Base-by-base conservation (phyloP, 2,797 vertebrate genomes). In the Gymnodraco acuticeps region DNA sequence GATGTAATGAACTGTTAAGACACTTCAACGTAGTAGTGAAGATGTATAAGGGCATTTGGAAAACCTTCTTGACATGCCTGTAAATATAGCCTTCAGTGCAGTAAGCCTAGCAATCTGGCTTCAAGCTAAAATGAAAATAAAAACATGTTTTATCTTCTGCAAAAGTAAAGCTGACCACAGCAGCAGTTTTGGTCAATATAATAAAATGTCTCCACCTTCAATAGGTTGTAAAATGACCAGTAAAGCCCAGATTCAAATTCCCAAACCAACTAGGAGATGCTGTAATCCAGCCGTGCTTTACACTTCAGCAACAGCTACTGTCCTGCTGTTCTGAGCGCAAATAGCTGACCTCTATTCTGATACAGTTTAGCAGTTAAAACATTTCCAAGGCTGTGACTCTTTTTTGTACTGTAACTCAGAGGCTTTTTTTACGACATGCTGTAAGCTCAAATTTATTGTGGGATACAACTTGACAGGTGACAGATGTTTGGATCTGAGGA, bases 401-500 rank as follows among this genome's bases (percentile, higher is more conserved):
- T 51, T 20, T 31, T 2, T 16, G 8, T 38, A 38, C 33, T 38
- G 16, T n/a, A 43, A 47, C 51, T 67, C 60, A 20, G 45, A 10
- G 27, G 41, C 63, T 45, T 63, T 54, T 68, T 45, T 15, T 38
- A 38, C 54, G 33, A 63, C 51, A 14, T 0, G 0, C 15, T 38
- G 10, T 33, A 27, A 59, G 15, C 31, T 64, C 46, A 43, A 27
- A 64, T 19, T 64, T 31, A 43, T 79, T 64, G 43, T 2, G 0
- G 10, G 10, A 69, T 48, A 14, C 17, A 51, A 20, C 31, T 47
- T 41, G 64, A 68, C 62, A 64, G 46, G 41, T 60, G 71, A 78
- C 78, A 73, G 79, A 70, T 71, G 77, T 74, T 73, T 66, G 55
- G 73, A 60, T 56, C 45, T 27, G 15, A 70, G 69, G 75, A 51